A percentile compares a stretch with the other conserved stretches of the same genome.
phyloP scores from a whole-genome alignment of 1,140 invertebrate species.

The Macrobrachium rosenbergii region DNA sequence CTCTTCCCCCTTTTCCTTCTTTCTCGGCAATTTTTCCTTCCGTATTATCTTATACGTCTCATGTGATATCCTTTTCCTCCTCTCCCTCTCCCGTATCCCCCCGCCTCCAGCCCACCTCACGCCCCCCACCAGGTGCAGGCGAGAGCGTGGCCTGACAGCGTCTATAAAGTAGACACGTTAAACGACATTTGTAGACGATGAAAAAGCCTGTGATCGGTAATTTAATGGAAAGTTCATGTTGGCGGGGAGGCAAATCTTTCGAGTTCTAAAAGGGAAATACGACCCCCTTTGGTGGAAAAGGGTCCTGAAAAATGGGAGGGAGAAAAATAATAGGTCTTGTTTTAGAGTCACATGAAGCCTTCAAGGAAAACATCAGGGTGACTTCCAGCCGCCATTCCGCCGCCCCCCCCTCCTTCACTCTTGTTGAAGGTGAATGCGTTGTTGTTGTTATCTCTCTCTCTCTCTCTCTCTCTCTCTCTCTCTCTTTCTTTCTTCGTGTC shows the following conservation, averaged over 20 bases:
- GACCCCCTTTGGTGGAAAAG: not conserved
- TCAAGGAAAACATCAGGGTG: no score
- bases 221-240: slow-evolving; percentile 57
- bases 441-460: no score
- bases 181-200: slow-evolving; percentile 35
- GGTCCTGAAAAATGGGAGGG: not conserved
- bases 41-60: not conserved
- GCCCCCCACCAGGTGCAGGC: not conserved
- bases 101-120: not conserved
- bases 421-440: no score
- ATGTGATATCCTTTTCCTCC: no score
- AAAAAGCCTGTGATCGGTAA: slow-evolving; percentile 44
- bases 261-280: not conserved
- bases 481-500: no score
- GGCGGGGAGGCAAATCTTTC: not conserved
- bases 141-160: not conserved
- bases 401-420: no score
- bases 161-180: not conserved
- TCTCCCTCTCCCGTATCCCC: not conserved
- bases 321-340: not conserved
- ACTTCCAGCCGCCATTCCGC: no score
- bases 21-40: no score
- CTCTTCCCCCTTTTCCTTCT: no score
- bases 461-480: no score
- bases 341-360: no score